Evolutionary conservation across 2,113 vertebrate genomes (phyloP), one percentile per base, ranked within the genome.

Genomic region (Machaerirhynchus nigripectus): DNA sequence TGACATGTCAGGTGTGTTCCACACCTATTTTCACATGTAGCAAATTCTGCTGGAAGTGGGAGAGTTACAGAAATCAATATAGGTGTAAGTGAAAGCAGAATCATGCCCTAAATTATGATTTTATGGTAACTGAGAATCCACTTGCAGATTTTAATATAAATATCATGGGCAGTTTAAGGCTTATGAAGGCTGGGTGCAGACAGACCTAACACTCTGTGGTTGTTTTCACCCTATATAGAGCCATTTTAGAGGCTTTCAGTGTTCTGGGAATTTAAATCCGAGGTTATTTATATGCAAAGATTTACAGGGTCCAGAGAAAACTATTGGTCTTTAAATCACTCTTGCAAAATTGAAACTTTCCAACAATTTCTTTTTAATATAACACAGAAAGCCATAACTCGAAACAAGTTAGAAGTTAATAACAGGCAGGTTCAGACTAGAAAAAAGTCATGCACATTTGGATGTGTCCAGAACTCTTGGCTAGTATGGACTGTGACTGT

Each of bases 391-490:
- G 33, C 26, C 6, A 8, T 83, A 85, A 73, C 50, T 92, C 0
- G 7, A 90, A 93, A 67, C 63, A 92, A 35, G 37, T 76, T 93
- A 71, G 78, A 83, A 73, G 46, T 77, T 88, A 91, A 75, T 39
- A 71, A 28, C 52, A 89, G 90, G 10, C 79, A 88, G n/a, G 63
- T 96, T 93, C 68, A 93, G 44, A 74, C 63, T 83, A 65, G 95
- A 91, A 92, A 42, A 24, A 77, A 90, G 75, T 80, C 33, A 49
- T 83, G 68, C 67, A 84, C 47, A 70, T 84, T 91, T 90, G 85
- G 79, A 94, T 90, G 20, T 74, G 47, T 77, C 71, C 87, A 93
- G 88, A 92, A 80, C 42, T 83, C 71, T 90, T 95, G 47, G 65
- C 78, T 87, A 44, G 89, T 91, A 50, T 30, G 57, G 46, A 11